These are phyloP conservation scores for Endomychus coccineus DNA, from an alignment of 2,888 invertebrate genomes.

Conservation along the genomic window DNA sequence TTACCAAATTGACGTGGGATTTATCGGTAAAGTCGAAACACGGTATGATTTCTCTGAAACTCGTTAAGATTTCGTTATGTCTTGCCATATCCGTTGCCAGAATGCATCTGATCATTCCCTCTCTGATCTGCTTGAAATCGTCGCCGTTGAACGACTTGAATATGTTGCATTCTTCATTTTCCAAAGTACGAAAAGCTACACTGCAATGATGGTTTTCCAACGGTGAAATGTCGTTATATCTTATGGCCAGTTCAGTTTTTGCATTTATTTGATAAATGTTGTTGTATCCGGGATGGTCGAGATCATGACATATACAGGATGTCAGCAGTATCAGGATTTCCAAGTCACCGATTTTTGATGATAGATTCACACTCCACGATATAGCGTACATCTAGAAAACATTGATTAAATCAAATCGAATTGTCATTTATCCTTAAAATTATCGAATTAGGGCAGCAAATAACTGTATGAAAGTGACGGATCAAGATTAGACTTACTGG, in stretches of 20 bases:
- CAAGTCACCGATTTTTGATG: slow-evolving; percentile 61
- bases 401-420: no score
- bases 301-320: slow-evolving; percentile 74
- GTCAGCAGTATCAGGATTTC: slow-evolving; percentile 71
- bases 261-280: slow-evolving; percentile 79
- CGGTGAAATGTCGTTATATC: slow-evolving; percentile 81
- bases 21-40: slow-evolving; percentile 62
- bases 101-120: slow-evolving; percentile 72
- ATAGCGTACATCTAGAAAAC: slow-evolving; percentile 71
- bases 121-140: slow-evolving; percentile 59
- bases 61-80: slow-evolving; percentile 68
- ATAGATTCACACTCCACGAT: slow-evolving; percentile 63
- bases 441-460: no score
- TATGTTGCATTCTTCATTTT: slow-evolving; percentile 73
- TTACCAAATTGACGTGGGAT: slow-evolving; percentile 65
- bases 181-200: slow-evolving; percentile 72
- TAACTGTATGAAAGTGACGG: no score
- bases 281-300: slow-evolving; percentile 71
- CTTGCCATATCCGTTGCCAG: slow-evolving; percentile 73
- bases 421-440: no score
- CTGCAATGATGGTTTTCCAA: slow-evolving; percentile 83
- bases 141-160: slow-evolving; percentile 59
- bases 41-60: slow-evolving; percentile 59
- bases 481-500: no score
- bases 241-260: slow-evolving; percentile 70